Base-by-base conservation (phyloP, 2,888 invertebrate species). In the Drosophila quinaria region DNA sequence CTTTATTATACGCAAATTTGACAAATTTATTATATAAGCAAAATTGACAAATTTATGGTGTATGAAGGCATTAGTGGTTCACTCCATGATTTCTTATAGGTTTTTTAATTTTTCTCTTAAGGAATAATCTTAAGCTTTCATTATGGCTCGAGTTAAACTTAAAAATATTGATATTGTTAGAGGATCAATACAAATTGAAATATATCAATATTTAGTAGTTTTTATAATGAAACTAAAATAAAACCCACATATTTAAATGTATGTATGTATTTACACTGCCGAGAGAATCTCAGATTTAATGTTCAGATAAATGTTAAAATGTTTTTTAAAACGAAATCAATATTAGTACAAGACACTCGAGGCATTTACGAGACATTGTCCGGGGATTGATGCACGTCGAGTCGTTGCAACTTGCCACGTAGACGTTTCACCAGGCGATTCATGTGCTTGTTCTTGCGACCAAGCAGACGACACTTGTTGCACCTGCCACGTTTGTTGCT, bases 241-340 rank as follows among this genome's bases (percentile, higher is more conserved):
- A 29, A 29, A 8, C 29, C 29, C 25, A 8, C 8, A 8, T 29
- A 29, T 22, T 22, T 22, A 2, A 5, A 1, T 22, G 5, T 3
- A 15, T n/a, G n/a, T 15, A 15, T 19, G 17, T 44, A 44, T 44
- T 22, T 44, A n/a, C 44, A 44, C 44, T 44, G 44, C 44, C 22
- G n/a, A 15, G 8, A 25, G 3, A 22, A 22, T 22, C 44, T 44
- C 22, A 13, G 44, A 44, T 44, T 44, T 44, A 44, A 22, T 44
- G 44, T 3, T 22, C 13, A 13, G 22, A n/a, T 25, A n/a, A 44
- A 44, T 44, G 44, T 22, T 44, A 3, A 17, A 44, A 44, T 44
- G 22, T 44, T 5, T 44, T 44, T 13, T 25, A 1, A 8, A 44
- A 25, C 22, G 8, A 44, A n/a, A 22, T 22, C 22, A 22, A 22